Evolutionary conservation across 2,113 vertebrate species (phyloP).

Genomic region (Opisthocomus hoazin): DNA sequence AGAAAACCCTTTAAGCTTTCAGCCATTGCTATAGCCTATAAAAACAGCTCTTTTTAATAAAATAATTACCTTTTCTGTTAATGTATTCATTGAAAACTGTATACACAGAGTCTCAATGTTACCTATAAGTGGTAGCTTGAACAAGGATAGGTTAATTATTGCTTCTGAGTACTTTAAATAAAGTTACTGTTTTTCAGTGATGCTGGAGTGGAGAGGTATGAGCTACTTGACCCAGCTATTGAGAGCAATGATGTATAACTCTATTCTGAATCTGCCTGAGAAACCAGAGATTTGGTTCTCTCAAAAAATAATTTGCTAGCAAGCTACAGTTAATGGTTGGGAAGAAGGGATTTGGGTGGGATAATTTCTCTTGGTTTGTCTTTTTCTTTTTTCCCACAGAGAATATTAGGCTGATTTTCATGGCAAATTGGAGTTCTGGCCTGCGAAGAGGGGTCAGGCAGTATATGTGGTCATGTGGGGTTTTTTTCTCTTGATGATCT

Average conservation of each 20-base stretch:
- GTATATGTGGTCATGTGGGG: no score
- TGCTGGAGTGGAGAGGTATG: neutral
- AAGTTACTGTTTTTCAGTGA: neutral
- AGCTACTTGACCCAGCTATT: neutral
- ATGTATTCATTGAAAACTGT: neutral
- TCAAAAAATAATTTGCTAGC: neutral
- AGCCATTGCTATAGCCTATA: neutral
- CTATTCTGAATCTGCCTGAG: neutral
- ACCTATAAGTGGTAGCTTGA: neutral
- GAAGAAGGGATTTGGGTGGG: neutral
- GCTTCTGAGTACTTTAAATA: neutral
- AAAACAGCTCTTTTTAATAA: conserved; percentile 37
- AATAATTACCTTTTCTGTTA: conserved; percentile 37
- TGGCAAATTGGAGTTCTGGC: neutral
- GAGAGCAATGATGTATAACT: neutral
- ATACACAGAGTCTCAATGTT: neutral
- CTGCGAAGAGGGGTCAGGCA: neutral
- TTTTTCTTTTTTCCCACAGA: neutral
- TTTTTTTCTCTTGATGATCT: neutral
- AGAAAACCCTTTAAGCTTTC: conserved; percentile 5
- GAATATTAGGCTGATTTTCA: neutral
- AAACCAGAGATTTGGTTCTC: neutral
- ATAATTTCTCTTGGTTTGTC: neutral
- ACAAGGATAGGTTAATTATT: neutral
- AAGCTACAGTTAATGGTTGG: neutral